These are phyloP conservation scores for Craterocephalus amniculus DNA, from an alignment of 2,797 vertebrate species.

Conservation along the genomic window DNA sequence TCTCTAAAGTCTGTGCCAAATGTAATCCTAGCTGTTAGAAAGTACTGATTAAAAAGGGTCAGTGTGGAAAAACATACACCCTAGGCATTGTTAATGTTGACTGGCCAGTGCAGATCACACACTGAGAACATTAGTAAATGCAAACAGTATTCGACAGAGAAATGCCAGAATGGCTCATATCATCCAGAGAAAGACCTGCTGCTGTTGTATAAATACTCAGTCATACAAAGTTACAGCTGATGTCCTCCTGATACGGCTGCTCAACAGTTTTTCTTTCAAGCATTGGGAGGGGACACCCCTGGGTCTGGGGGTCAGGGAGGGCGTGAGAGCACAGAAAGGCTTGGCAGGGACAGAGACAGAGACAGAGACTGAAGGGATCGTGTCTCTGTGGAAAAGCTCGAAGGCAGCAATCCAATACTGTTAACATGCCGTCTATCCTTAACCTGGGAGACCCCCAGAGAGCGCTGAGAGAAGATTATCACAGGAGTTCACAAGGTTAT, in stretches of 20 bases:
- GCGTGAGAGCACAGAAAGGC: constrained; percentile 70
- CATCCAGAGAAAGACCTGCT: constrained; percentile 53
- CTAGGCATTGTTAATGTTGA: constrained; percentile 33
- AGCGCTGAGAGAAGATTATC: constrained; percentile 27
- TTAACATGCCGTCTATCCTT: constrained; percentile 59
- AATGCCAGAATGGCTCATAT: constrained; percentile 43
- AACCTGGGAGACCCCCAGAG: constrained; percentile 53
- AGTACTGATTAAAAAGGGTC: constrained; percentile 18
- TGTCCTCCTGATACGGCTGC: constrained; percentile 38
- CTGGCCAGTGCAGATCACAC: constrained; percentile 28
- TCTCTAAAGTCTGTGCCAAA: constrained; percentile 13
- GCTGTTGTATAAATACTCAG: constrained; percentile 71
- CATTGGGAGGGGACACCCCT: constrained; percentile 62
- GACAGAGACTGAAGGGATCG: constrained; percentile 41
- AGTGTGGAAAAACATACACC: constrained; percentile 22
- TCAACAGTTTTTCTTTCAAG: constrained; percentile 65
- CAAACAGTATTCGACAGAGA: constrained; percentile 49
- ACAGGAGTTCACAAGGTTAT: constrained; percentile 48
- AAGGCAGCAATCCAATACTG: constrained; percentile 63
- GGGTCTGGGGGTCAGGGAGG: constrained; percentile 65
- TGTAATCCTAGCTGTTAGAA: constrained; percentile 35
- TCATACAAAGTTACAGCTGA: constrained; percentile 46
- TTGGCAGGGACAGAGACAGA: constrained; percentile 40
- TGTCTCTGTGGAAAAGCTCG: constrained; percentile 57
- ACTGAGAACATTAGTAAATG: constrained; percentile 43